These are phyloP conservation scores for Danaus melanippus DNA, from an alignment of 1,140 invertebrate genomes.

Conservation along the genomic window DNA sequence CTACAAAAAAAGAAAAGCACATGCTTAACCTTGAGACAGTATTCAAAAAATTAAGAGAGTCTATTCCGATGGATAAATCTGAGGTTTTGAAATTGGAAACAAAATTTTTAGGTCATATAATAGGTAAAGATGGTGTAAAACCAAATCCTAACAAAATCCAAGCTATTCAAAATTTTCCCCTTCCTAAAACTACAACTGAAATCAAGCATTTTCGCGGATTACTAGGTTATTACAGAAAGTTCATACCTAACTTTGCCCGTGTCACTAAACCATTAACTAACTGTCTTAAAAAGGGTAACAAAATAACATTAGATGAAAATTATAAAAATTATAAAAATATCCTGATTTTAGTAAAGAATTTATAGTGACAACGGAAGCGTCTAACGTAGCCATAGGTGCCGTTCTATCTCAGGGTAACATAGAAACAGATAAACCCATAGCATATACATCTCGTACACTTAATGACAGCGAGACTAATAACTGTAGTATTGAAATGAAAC, in stretches of 20 bases:
- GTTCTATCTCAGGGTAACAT: slow-evolving; percentile 29
- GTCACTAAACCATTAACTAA: neutral
- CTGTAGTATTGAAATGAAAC: slow-evolving; percentile 50
- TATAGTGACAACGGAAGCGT: slow-evolving; percentile 29
- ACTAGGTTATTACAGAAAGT: no score
- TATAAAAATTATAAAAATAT: slow-evolving; percentile 17
- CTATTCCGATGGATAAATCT: no score
- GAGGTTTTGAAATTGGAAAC: no score
- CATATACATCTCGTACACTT: slow-evolving; percentile 18
- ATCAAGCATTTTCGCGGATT: no score
- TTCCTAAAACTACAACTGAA: no score
- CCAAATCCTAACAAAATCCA: no score
- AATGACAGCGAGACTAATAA: slow-evolving; percentile 21
- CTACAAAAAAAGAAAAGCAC: no score
- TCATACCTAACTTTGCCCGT: slow-evolving; percentile 10
- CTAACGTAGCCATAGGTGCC: slow-evolving; percentile 27
- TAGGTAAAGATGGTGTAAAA: no score
- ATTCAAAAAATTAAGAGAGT: no score
- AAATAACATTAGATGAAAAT: slow-evolving; percentile 9
- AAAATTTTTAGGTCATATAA: no score
- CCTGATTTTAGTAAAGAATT: slow-evolving; percentile 28
- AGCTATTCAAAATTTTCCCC: no score
- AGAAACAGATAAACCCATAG: slow-evolving; percentile 23
- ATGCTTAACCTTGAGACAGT: no score
- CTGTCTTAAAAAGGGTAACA: slow-evolving; percentile 13